phyloP scores from a whole-genome alignment of 1,140 invertebrate genomes.

The Agrilus planipennis region DNA sequence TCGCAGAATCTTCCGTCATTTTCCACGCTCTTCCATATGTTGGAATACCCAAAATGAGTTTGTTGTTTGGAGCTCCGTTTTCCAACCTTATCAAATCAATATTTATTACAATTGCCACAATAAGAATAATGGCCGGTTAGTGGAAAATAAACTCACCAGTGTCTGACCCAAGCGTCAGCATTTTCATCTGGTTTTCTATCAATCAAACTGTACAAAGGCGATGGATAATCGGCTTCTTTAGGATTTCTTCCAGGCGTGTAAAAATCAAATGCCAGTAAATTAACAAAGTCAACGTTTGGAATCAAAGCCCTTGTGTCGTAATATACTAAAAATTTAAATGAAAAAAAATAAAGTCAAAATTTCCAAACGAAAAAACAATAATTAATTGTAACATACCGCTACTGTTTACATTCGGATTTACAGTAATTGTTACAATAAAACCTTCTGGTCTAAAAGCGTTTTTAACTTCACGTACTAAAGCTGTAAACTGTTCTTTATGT shows the following conservation, averaged over 20 bases:
- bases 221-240: constrained; percentile 61
- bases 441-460: constrained; percentile 51
- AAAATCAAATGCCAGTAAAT: constrained; percentile 69
- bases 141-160: constrained; percentile 40
- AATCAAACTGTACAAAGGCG: constrained; percentile 57
- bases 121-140: not conserved
- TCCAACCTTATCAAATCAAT: constrained; percentile 38
- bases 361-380: no score
- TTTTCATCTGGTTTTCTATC: constrained; percentile 55
- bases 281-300: constrained; percentile 66
- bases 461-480: constrained; percentile 60
- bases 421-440: constrained; percentile 51
- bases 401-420: constrained; percentile 67
- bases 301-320: constrained; percentile 62
- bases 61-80: constrained; percentile 52
- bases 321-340: constrained; percentile 55
- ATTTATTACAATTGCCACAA: not conserved
- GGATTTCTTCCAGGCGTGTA: constrained; percentile 59
- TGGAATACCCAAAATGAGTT: constrained; percentile 73
- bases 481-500: constrained; percentile 63
- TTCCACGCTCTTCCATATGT: constrained; percentile 77
- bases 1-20: constrained; percentile 55
- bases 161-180: constrained; percentile 46
- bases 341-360: no score
- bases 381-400: constrained; percentile 54